Evolutionary conservation across 1,140 invertebrate genomes (phyloP).

Genomic region (Octopus bimaculoides): DNA sequence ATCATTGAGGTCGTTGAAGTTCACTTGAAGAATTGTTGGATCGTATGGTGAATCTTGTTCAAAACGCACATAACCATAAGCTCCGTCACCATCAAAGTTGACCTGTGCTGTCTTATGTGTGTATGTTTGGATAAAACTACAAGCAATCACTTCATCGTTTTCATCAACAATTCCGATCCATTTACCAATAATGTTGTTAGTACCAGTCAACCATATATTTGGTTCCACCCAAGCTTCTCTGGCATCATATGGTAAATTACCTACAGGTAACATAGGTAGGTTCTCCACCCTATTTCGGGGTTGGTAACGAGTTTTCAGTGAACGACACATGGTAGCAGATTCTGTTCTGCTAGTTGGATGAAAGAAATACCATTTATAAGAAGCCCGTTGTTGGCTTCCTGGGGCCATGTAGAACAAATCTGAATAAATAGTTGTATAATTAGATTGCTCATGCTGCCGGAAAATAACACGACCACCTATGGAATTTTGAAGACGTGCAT

Average conservation of each 20-base stretch:
- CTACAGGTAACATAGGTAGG: background rate
- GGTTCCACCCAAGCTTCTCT: slow-evolving; percentile 22
- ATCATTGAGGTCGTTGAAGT: slow-evolving; percentile 64
- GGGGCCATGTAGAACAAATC: slow-evolving; percentile 57
- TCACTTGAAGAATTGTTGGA: slow-evolving; percentile 77
- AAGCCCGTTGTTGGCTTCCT: slow-evolving; percentile 56
- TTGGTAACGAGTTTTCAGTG: background rate
- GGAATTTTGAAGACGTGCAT: slow-evolving; percentile 74
- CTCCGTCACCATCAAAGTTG: slow-evolving; percentile 74
- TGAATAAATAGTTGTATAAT: slow-evolving; percentile 73
- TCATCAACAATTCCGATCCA: slow-evolving; percentile 25
- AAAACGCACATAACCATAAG: slow-evolving; percentile 77
- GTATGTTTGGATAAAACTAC: slow-evolving; percentile 71
- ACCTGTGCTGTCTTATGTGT: slow-evolving; percentile 60
- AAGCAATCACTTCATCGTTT: slow-evolving; percentile 50
- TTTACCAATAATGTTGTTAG: slow-evolving; percentile 51
- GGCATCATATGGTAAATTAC: background rate
- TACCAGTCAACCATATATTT: slow-evolving; percentile 27
- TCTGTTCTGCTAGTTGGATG: background rate
- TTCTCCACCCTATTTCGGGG: background rate
- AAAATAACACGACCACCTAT: slow-evolving; percentile 80
- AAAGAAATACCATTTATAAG: background rate
- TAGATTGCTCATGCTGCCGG: slow-evolving; percentile 58
- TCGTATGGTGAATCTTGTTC: slow-evolving; percentile 81
- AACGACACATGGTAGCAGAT: background rate